Percentiles rank a stretch among this genome's conserved stretches.
These are phyloP conservation scores for Zaprionus capensis DNA, from an alignment of 1,140 invertebrate genomes.

Conservation along the genomic window DNA sequence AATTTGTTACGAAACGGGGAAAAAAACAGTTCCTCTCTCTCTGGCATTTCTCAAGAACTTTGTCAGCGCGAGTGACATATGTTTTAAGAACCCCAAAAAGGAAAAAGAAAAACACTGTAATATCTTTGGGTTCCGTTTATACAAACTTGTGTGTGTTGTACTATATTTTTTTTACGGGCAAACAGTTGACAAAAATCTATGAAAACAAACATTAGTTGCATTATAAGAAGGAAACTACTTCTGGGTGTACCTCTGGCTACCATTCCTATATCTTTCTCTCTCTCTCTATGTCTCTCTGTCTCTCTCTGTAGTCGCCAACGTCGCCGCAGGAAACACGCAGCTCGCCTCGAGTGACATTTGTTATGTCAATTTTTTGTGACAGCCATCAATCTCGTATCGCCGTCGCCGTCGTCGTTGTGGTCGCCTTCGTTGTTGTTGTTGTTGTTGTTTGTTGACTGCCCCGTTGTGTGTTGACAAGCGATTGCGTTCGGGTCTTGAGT, in stretches of 20 bases:
- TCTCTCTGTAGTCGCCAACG: slow-evolving; percentile 16
- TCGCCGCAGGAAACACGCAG: slow-evolving; percentile 38
- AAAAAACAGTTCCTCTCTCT: slow-evolving; percentile 23
- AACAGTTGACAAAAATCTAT: slow-evolving; percentile 74
- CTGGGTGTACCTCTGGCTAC: neutral
- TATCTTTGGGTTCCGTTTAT: slow-evolving; percentile 24
- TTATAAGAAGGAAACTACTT: slow-evolving; percentile 42
- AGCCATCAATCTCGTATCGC: slow-evolving; percentile 70
- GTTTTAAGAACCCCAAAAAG: slow-evolving; percentile 58
- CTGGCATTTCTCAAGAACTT: slow-evolving; percentile 49
- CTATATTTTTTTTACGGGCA: slow-evolving; percentile 44
- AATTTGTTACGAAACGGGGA: slow-evolving; percentile 53
- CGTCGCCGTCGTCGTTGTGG: neutral
- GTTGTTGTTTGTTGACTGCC: slow-evolving; percentile 16
- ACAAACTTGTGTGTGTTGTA: neutral
- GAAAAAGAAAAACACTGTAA: neutral
- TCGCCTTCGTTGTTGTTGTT: neutral
- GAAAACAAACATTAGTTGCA: slow-evolving; percentile 69
- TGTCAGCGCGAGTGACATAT: slow-evolving; percentile 52
- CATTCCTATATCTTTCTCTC: neutral
- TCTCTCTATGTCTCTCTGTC: neutral
- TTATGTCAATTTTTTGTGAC: slow-evolving; percentile 77
- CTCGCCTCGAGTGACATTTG: slow-evolving; percentile 67
- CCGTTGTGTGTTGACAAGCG: slow-evolving; percentile 58
- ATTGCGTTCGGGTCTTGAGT: slow-evolving; percentile 38